These are phyloP conservation scores for Umimayanthus chanpuru DNA, from an alignment of 92 coral and sea anemone species.

Conservation along the genomic window DNA sequence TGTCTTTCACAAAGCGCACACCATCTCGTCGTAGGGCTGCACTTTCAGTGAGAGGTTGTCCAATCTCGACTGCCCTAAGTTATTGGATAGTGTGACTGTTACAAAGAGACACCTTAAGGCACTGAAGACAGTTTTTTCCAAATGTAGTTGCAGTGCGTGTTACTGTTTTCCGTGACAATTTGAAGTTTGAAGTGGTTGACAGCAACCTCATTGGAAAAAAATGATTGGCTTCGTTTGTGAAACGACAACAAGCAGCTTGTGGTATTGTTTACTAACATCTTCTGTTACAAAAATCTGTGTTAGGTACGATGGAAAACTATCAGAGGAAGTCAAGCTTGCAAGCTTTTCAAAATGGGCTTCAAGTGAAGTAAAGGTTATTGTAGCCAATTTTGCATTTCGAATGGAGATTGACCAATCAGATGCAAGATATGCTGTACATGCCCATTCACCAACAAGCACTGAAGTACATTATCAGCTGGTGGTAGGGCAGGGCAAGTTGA, in stretches of 20 bases:
- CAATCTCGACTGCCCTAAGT: no score
- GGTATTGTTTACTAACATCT: conserved; percentile 48
- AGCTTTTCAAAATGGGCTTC: conserved; percentile 44
- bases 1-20: no score
- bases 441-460: conserved; percentile 45
- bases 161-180: conserved; percentile 52
- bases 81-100: no score
- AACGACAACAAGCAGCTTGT: not conserved
- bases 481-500: conserved; percentile 50
- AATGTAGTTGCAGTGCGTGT: no score
- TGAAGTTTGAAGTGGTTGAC: conserved; percentile 45
- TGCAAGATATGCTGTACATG: conserved; percentile 50
- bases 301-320: conserved; percentile 52
- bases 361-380: conserved; percentile 36
- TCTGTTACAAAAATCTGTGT: conserved; percentile 50
- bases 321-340: conserved; percentile 43
- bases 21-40: no score
- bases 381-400: conserved; percentile 58
- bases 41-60: no score
- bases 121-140: no score
- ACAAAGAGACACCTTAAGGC: no score
- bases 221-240: conserved; percentile 28
- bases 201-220: conserved; percentile 15
- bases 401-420: conserved; percentile 53
- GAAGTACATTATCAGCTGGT: conserved; percentile 41